Evolutionary conservation across 2,113 vertebrate genomes (phyloP).

Genomic region (Saccopteryx leptura): DNA sequence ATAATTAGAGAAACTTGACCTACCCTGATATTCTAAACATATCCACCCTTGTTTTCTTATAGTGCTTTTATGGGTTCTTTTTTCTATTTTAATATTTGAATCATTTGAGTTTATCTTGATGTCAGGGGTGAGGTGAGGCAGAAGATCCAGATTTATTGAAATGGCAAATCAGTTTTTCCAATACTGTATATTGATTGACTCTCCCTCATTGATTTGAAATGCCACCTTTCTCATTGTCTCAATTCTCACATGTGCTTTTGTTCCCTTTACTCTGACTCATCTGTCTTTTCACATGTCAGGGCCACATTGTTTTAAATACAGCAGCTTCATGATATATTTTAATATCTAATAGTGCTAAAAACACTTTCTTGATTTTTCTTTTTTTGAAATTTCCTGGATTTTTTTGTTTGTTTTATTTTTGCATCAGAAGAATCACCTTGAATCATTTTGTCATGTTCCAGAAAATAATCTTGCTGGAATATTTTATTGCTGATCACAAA

Average conservation of each 20-base stretch:
- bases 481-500: not conserved
- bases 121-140: not conserved
- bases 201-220: not conserved
- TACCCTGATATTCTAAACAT: not conserved
- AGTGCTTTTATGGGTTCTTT: constrained; percentile 1
- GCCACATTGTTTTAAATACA: not conserved
- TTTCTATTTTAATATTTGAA: not conserved
- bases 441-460: not conserved
- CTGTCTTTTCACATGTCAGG: not conserved
- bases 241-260: not conserved
- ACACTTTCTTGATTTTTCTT: not conserved
- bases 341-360: not conserved
- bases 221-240: not conserved
- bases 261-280: not conserved
- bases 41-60: constrained; percentile 41
- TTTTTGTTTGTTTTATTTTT: not conserved
- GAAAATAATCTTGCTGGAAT: not conserved
- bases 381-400: not conserved
- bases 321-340: not conserved
- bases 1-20: not conserved
- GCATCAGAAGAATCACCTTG: not conserved
- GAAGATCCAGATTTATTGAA: not conserved
- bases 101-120: not conserved
- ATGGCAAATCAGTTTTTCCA: not conserved
- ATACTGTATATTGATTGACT: too few species aligned